These are phyloP conservation scores for Emmelina monodactyla DNA, from an alignment of 2,888 invertebrate genomes.

Conservation along the genomic window DNA sequence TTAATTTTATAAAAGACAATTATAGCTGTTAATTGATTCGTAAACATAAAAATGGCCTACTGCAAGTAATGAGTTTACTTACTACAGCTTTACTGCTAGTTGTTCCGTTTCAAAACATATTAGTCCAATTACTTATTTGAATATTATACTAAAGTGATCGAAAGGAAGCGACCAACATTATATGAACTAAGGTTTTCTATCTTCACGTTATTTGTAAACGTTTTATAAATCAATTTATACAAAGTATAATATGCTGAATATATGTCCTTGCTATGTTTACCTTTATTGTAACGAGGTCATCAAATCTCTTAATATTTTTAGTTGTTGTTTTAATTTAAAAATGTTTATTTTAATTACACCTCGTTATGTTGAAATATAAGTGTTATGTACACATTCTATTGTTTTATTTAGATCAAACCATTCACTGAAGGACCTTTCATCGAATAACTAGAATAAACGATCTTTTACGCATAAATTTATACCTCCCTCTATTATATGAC, in stretches of 20 bases:
- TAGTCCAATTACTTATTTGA: no score
- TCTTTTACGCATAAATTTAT: no score
- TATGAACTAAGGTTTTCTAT: no score
- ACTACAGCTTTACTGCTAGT: no score
- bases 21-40: conserved; percentile 19
- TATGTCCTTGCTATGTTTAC: conserved; percentile 8
- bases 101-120: no score
- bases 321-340: conserved; percentile 62
- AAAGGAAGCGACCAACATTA: no score
- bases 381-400: conserved; percentile 49
- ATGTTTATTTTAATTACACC: conserved; percentile 61
- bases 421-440: no score
- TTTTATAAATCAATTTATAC: conserved; percentile 5
- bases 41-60: conserved; percentile 19
- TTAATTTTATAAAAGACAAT: conserved; percentile 42
- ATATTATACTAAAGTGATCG: no score
- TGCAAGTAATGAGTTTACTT: no score
- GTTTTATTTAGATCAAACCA: conserved; percentile 16
- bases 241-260: no score
- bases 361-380: conserved; percentile 62
- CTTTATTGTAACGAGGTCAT: conserved; percentile 11
- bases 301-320: conserved; percentile 31
- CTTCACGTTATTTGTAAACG: neutral
- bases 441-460: no score
- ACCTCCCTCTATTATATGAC: no score